Base-by-base conservation (phyloP, 2,888 invertebrate genomes). In the Cynaeus angustus region DNA sequence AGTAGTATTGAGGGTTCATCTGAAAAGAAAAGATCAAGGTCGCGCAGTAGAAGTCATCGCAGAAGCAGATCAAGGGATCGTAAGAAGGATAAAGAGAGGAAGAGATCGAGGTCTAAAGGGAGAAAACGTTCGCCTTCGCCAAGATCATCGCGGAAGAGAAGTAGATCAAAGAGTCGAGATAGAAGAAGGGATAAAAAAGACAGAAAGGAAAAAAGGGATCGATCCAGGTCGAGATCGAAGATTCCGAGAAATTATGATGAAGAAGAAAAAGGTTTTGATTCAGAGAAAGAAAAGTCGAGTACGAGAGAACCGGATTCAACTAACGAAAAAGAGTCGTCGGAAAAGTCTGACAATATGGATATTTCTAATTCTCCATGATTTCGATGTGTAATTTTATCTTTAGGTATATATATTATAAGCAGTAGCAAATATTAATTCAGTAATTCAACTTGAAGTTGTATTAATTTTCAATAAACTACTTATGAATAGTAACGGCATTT, bases 341-440 rank as follows among this genome's bases (percentile, higher is more conserved):
- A 86, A 82, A 81, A 88, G 84, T 90, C 90, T 0, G 92, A 92
- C 83, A 92, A 92, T 81, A 92, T 93, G 93, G 93, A 93, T 83
- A 93, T 93, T 84, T 92, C 92, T 10, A 92, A 92, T 85, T 92
- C 92, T 68, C 93, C 93, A 62, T 92, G 88, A 85, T 12, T 69
- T 65, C 8, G 10, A 21, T 45, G 46, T 41, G 3, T 41, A 41
- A n/a, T 48, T 16, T 52, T 30, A 28, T 52, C 12, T 28, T 6
- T 12, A 52, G 10, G 16, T 30, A 12, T 28, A 28, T 21, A 52
- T 48, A 12, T 45, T 72, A 46, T 30, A 45, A 21, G 21, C 4
- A 21, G 21, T 3, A 21, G 21, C 2, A n/a, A n/a, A n/a, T n/a
- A n/a, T n/a, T n/a, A n/a, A n/a, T n/a, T n/a, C 21, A 21, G 21